These are phyloP conservation scores for Malurus cyaneus DNA, from an alignment of 2,113 vertebrate genomes.

Conservation along the genomic window DNA sequence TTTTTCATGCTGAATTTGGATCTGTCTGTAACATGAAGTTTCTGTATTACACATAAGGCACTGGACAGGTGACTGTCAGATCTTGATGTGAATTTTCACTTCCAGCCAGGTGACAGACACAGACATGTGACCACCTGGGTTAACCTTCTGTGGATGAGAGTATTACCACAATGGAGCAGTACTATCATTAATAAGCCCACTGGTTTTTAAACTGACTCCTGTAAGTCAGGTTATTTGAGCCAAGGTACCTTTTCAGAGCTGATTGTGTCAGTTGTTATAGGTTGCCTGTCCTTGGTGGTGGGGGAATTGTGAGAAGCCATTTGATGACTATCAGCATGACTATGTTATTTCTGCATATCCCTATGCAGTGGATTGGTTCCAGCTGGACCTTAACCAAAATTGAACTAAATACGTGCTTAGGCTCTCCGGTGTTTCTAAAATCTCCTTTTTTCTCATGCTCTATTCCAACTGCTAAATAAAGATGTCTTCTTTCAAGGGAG, in stretches of 20 bases:
- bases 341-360: conserved; percentile 17
- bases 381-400: conserved; percentile 31
- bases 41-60: neutral
- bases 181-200: neutral
- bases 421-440: neutral
- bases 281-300: neutral
- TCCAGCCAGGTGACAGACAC: neutral
- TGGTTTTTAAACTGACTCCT: neutral
- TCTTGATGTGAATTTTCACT: neutral
- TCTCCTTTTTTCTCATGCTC: neutral
- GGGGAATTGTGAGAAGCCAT: neutral
- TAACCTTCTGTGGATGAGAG: neutral
- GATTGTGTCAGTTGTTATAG: neutral
- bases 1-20: neutral
- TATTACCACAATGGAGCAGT: neutral
- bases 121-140: neutral
- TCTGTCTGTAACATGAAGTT: neutral
- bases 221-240: neutral
- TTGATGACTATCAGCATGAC: conserved; percentile 26
- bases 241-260: neutral
- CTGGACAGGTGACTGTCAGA: neutral
- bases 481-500: neutral
- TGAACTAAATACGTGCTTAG: neutral
- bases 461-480: conserved; percentile 18
- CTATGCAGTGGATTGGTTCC: conserved; percentile 24